Base-by-base conservation (phyloP, 2,797 vertebrate genomes). In the Sarcophilus harrisii region DNA sequence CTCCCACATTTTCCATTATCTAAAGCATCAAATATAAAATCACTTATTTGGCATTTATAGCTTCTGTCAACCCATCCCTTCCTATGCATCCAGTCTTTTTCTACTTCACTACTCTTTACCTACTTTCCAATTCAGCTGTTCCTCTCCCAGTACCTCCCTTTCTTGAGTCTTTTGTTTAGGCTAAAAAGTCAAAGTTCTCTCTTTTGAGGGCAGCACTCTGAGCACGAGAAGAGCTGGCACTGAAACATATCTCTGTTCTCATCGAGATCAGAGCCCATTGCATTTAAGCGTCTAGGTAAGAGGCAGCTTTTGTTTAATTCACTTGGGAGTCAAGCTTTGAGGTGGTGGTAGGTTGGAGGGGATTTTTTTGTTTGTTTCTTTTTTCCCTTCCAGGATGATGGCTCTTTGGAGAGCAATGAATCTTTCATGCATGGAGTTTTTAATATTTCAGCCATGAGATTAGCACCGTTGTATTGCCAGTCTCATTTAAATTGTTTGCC, bases 401-500 rank as follows among this genome's bases (percentile, higher is more conserved):
- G 52, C 94, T 96, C 96, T 96, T 97, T 94, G 94, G 92, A 96
- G 97, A 96, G 94, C 66, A 58, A 96, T 95, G 96, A 92, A 96
- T 97, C 91, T 95, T 95, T 96, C 95, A 92, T 94, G 92, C 54
- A 54, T 97, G 92, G 97, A 92, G 60, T 91, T 95, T 45, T 97
- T 97, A 97, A 96, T 98, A 96, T 96, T 96, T 97, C 94, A 96
- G 3, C 92, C 54, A 57, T 29, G 32, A 97, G 28, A 95, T 95
- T 96, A 97, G 94, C 49, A 32, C 54, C 49, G 57, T 94, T 96
- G 58, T 18, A 11, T 66, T 94, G 90, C 91, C 95, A 90, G 93
- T 93, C 95, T 98, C 92, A 94, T 97, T 97, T 95, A 95, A 97
- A 95, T 87, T 96, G 58, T 95, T 97, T 98, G 97, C 96, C 95